These are phyloP conservation scores for Eilema sororculum DNA, from an alignment of 2,888 invertebrate species.

Conservation along the genomic window DNA sequence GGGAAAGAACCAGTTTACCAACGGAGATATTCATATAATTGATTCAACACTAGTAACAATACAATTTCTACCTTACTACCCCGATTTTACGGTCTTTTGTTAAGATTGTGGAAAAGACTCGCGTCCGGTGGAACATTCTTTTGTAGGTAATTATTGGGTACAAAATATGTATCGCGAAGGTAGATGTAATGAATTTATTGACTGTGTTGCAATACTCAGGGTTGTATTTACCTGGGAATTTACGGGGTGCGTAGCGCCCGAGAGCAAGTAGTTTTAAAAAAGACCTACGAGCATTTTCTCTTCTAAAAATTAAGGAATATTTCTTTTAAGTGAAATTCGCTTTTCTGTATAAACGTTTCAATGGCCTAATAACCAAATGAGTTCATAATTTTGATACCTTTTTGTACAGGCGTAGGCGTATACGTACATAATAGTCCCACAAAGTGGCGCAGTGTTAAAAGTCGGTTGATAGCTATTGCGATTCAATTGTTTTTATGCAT, in stretches of 20 bases:
- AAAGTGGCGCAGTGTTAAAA: too few relatives aligned
- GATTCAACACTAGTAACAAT: conserved; percentile 63
- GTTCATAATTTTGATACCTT: too few relatives aligned
- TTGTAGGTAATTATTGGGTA: conserved; percentile 66
- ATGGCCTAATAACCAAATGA: too few relatives aligned
- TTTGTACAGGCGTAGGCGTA: too few relatives aligned
- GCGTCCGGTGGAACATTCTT: conserved; percentile 64
- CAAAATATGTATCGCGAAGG: conserved; percentile 66
- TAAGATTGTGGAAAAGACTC: conserved; percentile 34
- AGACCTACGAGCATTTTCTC: too few relatives aligned
- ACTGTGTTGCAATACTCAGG: conserved; percentile 38
- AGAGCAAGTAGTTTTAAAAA: neutral
- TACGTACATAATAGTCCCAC: too few relatives aligned
- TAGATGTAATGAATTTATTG: conserved; percentile 62
- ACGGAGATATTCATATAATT: conserved; percentile 63
- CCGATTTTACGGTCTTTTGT: conserved; percentile 60
- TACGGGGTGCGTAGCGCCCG: neutral
- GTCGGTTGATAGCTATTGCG: too few relatives aligned
- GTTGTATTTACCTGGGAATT: neutral
- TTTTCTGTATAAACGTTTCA: too few relatives aligned
- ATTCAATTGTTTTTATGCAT: too few relatives aligned
- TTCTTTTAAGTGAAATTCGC: too few relatives aligned
- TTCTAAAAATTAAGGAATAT: too few relatives aligned
- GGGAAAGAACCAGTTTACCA: conserved; percentile 61
- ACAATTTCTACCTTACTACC: conserved; percentile 64